Base-by-base conservation (phyloP, 2,113 vertebrate species). In the Triplophysa rosa region DNA sequence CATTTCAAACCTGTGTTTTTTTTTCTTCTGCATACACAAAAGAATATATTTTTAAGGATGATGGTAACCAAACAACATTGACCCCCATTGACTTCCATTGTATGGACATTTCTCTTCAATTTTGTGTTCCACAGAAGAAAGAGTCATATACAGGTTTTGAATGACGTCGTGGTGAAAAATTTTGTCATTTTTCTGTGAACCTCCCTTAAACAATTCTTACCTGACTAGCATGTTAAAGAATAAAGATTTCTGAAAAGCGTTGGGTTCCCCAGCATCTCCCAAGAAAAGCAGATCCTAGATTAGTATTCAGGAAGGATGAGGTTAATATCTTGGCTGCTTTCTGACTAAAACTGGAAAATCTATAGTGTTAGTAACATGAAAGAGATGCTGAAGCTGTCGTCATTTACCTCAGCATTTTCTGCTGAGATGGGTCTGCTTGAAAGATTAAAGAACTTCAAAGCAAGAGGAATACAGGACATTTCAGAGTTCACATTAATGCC, bases 301-400 rank as follows among this genome's bases (percentile, higher is more conserved):
- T 59, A 56, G 24, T n/a, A 59, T 66, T 68, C 24, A n/a, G 1
- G 14, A 21, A 59, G 37, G 37, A 59, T 68, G 40, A 8, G 37
- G 33, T 40, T 67, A 13, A 58, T 61, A 45, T 68, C 49, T 52
- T 23, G 58, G 62, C 26, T 70, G 24, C 67, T 65, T 64, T 52
- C 49, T 71, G 49, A 47, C 16, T n/a, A 63, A 61, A 56, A 23
- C 40, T 24, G 59, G 21, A 79, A 72, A 79, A 70, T 67, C 67
- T 8, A 70, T 64, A 37, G 47, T 8, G 58, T 47, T 79, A 40
- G 67, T 52, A 16, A 71, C 78, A 80, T 80, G 68, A 80, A 80
- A 80, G 78, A 65, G 68, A 33, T 65, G 9, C 67, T 24, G 19
- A 23, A 42, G 26, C 58, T 37, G 33, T 37, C 29, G 19, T 37